These are phyloP conservation scores for Enteromius viviparus DNA, from an alignment of 2,797 vertebrate species.

Conservation along the genomic window DNA sequence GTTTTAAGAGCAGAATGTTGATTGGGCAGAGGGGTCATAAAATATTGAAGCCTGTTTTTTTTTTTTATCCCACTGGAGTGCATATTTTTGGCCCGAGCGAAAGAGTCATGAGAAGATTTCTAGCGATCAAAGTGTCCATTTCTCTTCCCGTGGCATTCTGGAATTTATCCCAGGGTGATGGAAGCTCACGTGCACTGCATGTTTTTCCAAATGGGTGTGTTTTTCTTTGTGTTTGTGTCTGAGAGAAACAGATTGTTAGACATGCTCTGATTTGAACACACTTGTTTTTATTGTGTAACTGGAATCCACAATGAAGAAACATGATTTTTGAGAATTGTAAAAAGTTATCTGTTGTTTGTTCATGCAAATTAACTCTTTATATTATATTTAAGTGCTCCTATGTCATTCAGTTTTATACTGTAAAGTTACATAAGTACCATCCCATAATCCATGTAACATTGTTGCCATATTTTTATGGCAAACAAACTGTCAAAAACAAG, in stretches of 20 bases:
- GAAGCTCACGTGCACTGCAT: conserved; percentile 30
- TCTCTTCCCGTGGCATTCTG: conserved; percentile 52
- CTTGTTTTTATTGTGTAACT: background rate
- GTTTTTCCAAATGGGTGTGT: conserved; percentile 23
- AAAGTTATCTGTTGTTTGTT: no score
- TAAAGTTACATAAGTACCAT: background rate
- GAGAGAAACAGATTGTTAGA: conserved; percentile 36
- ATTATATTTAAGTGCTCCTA: background rate
- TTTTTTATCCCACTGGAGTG: conserved; percentile 44
- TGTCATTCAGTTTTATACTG: background rate
- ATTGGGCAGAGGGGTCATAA: conserved; percentile 48
- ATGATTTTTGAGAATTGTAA: no score
- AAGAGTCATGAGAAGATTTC: conserved; percentile 60
- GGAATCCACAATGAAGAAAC: no score
- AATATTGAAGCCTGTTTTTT: conserved; percentile 60
- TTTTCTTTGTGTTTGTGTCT: conserved; percentile 21
- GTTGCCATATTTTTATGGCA: background rate
- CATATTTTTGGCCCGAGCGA: conserved; percentile 50
- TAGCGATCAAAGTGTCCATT: conserved; percentile 51
- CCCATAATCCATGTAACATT: background rate
- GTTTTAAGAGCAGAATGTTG: conserved; percentile 48
- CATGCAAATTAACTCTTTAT: no score
- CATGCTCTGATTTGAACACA: background rate
- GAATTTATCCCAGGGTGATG: conserved; percentile 44
- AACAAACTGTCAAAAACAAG: conserved; percentile 8